phyloP scores from a whole-genome alignment of 2,797 vertebrate genomes.

The Sebastes hubbsi region DNA sequence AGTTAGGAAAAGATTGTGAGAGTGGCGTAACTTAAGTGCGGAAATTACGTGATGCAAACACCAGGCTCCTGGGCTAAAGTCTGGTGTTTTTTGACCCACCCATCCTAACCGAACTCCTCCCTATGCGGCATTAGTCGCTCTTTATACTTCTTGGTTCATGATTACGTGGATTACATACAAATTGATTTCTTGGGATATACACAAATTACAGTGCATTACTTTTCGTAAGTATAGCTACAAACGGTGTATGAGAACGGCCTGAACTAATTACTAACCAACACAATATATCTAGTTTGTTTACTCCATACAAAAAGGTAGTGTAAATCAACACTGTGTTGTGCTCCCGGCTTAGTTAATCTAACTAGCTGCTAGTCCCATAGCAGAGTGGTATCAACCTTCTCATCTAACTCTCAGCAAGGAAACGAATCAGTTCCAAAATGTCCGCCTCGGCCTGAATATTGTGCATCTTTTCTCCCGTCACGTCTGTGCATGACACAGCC shows the following conservation, averaged over 20 bases:
- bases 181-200: no score
- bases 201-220: no score
- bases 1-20: no score
- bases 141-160: no score
- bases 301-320: background rate
- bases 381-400: no score
- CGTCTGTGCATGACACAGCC: background rate
- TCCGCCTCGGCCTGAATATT: background rate
- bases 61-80: no score
- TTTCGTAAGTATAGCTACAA: accelerated
- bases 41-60: no score
- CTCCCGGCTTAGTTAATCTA: accelerated
- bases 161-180: no score
- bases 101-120: accelerated
- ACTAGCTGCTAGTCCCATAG: background rate
- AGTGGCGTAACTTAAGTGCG: no score
- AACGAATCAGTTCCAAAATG: background rate
- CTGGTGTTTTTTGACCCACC: accelerated
- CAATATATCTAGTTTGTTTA: background rate
- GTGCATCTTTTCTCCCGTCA: background rate
- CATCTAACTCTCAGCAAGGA: no score
- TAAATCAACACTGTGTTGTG: background rate
- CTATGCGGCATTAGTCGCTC: accelerated
- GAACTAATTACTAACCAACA: background rate
- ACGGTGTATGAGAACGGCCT: accelerated